Percentiles rank a stretch among this genome's conserved stretches.
These are phyloP conservation scores for Carduelis carduelis DNA, from an alignment of 2,797 vertebrate genomes.

Conservation along the genomic window DNA sequence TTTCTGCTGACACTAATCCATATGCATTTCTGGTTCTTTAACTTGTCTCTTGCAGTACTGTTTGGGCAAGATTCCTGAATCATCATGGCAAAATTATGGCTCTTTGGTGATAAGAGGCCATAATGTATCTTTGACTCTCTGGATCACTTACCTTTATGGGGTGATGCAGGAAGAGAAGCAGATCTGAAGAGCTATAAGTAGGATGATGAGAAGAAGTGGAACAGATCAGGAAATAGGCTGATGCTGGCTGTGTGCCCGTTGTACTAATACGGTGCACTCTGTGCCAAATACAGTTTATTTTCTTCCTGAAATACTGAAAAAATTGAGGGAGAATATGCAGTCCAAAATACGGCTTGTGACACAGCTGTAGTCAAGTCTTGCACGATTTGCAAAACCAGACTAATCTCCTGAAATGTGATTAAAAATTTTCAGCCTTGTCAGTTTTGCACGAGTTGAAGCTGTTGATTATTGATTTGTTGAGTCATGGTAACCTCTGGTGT, in stretches of 20 bases:
- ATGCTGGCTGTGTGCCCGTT: conserved; percentile 22
- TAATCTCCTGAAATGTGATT: not conserved
- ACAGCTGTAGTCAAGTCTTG: conserved; percentile 32
- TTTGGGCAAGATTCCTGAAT: not conserved
- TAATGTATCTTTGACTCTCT: not conserved
- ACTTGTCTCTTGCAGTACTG: not conserved
- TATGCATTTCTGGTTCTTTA: not conserved
- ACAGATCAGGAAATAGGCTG: conserved; percentile 23
- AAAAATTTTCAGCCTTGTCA: not conserved
- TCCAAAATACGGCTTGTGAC: not conserved
- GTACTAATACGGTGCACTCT: not conserved
- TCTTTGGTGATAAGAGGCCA: not conserved
- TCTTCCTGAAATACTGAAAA: conserved; percentile 12
- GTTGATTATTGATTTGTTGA: not conserved
- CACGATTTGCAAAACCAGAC: not conserved
- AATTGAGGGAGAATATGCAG: not conserved
- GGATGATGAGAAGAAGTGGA: not conserved
- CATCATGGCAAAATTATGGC: not conserved
- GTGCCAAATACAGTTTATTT: conserved; percentile 32
- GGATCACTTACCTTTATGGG: not conserved
- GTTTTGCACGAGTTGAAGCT: not conserved
- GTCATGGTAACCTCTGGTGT: not conserved
- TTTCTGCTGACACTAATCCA: not conserved
- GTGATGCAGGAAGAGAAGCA: not conserved
- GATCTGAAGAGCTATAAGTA: not conserved